Base-by-base conservation (phyloP, 2,888 invertebrate species). In the Phania funesta region DNA sequence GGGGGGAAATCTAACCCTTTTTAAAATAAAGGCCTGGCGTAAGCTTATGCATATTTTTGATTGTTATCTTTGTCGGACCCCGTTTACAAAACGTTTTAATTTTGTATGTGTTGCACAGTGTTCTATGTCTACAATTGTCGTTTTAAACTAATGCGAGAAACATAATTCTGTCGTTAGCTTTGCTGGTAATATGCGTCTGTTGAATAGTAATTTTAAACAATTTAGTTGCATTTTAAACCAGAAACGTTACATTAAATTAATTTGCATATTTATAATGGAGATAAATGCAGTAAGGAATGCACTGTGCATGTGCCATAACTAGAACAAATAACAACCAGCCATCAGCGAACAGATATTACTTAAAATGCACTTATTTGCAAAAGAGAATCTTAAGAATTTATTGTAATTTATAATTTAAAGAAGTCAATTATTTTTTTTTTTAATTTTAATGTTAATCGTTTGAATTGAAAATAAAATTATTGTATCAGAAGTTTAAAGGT, bases 381-480 rank as follows among this genome's bases (percentile, higher is more conserved):
- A 48, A 32, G 16, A 24, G 38, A 46, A 32, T 64, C 29, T 64
- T 3, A 64, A 20, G 46, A 64, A 64, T 64, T 48, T 60, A 26
- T 48, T 62, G 1, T n/a, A 46, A 62, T 46, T 46, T 29, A 22
- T 38, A 13, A 13, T 8, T 44, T 0, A 46, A n/a, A 18, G 16
- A 16, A 44, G 38, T n/a, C 20, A 56, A 20, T 13, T 13, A 54
- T 1, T 18, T 32, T 18, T 54, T 16, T 1, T 11, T 9, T n/a
- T n/a, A n/a, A n/a, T n/a, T n/a, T n/a, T n/a, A n/a, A n/a, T n/a
- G n/a, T n/a, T n/a, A n/a, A n/a, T n/a, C n/a, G n/a, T n/a, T n/a
- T n/a, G n/a, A n/a, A n/a, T n/a, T n/a, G n/a, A n/a, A n/a, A n/a
- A n/a, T n/a, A n/a, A n/a, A n/a, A n/a, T n/a, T n/a, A n/a, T n/a